Evolutionary conservation across 2,113 vertebrate species (phyloP), one percentile per base, ranked within the genome.

Genomic region (Isurus oxyrinchus): DNA sequence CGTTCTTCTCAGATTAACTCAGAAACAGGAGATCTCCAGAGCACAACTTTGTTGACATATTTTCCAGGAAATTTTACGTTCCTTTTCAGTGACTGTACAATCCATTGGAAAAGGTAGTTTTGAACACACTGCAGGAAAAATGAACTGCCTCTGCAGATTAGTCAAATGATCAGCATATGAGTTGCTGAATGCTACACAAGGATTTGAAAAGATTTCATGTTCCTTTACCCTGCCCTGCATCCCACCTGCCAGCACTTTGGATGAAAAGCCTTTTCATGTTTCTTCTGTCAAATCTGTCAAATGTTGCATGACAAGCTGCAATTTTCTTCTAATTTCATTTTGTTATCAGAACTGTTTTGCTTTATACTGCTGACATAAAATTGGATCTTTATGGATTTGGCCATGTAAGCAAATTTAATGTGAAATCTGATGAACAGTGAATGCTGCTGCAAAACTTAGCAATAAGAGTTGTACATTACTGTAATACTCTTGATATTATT

Each of bases 291-390:
- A 7, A 49, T 88, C 86, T 25, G 44, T 49, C 40, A 19, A 7
- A 49, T 55, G 25, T 55, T 27, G 53, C 19, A 40, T 88, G 86
- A 55, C 86, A 53, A 13, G 86, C 49, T 88, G 49, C 49, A 55
- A 21, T 88, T 88, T 87, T 53, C 19, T 49, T 49, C 55, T 53
- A 55, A 88, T 88, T 88, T 55, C 49, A 55, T 88, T 49, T 3
- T 88, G 86, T 25, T 55, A 27, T 14, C 72, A 79, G 72, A 76
- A 79, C 31, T 79, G 0, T 55, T 25, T 55, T 88, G 86, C 86
- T 84, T 44, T 84, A 84, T 84, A 84, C 35, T 88, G 49, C 86
- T 88, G 86, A 88, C 86, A 53, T 88, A 25, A 88, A 88, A 88
- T 88, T 88, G 25, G 21, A 88, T 55, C 86, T 55, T 88, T 27